Conservation (phyloP, 2,888 invertebrate species). For the Catotricha subobsoleta region DNA sequence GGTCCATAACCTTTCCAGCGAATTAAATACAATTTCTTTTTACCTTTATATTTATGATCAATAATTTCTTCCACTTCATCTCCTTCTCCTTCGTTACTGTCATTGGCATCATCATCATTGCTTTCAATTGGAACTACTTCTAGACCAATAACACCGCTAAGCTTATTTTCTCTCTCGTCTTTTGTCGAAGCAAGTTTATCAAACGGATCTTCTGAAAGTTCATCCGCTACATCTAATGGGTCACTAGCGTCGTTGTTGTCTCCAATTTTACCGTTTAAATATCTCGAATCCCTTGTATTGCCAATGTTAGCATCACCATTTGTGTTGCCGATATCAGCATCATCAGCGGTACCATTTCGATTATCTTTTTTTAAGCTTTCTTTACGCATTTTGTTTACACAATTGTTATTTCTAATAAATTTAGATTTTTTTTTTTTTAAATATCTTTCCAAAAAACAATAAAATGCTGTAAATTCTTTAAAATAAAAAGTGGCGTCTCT, state of each 20-base stretch:
- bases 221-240: slow-evolving; percentile 13
- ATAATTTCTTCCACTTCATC: slow-evolving; percentile 45
- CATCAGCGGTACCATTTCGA: background rate
- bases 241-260: slow-evolving; percentile 15
- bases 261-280: slow-evolving; percentile 7
- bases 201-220: background rate
- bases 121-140: background rate
- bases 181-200: background rate
- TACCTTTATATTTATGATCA: slow-evolving; percentile 47
- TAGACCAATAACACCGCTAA: background rate
- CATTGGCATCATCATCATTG: background rate
- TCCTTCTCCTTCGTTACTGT: too few relatives aligned
- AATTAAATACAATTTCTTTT: slow-evolving; percentile 48
- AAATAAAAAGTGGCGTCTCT: too few relatives aligned
- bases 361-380: slow-evolving; percentile 1
- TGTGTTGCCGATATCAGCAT: too few relatives aligned
- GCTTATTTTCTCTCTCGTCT: background rate
- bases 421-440: too few relatives aligned
- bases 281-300: background rate
- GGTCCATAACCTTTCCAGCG: slow-evolving; percentile 61
- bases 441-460: too few relatives aligned
- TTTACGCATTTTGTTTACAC: slow-evolving; percentile 8
- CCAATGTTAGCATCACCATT: background rate
- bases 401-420: too few relatives aligned
- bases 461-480: too few relatives aligned